A percentile compares a stretch with the other conserved stretches of the same genome.
These are phyloP conservation scores for Acrossocheilus fasciatus DNA, from an alignment of 2,797 vertebrate species.

Conservation along the genomic window DNA sequence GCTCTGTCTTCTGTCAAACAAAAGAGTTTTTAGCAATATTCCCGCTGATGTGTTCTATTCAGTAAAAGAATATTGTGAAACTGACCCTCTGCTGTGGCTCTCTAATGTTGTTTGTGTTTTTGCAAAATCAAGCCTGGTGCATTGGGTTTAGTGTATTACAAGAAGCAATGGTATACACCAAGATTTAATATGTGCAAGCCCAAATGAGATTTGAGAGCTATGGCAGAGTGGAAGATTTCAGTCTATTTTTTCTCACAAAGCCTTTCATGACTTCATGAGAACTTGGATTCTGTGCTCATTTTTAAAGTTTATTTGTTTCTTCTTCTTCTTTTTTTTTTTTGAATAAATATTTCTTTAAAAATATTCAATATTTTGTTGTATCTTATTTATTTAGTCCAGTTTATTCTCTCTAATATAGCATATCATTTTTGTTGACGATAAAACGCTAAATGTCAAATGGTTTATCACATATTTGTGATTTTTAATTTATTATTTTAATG, in stretches of 20 bases:
- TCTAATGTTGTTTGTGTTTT: neutral
- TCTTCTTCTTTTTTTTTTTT: neutral
- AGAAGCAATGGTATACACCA: neutral
- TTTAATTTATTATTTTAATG: neutral
- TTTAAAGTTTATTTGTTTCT: neutral
- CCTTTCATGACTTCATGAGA: neutral
- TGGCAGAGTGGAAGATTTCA: neutral
- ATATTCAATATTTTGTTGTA: neutral
- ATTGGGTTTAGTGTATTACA: neutral
- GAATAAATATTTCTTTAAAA: too few relatives aligned
- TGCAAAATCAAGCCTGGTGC: neutral
- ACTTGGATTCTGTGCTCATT: neutral
- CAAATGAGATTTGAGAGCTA: neutral
- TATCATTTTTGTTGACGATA: neutral
- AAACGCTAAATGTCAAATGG: neutral
- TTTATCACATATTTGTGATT: neutral
- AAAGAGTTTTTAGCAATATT: neutral
- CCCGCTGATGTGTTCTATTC: neutral
- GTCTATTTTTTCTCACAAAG: neutral
- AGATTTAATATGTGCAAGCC: neutral
- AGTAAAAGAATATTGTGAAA: neutral
- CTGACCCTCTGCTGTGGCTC: neutral
- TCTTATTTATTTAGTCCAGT: neutral
- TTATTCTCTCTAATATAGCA: neutral
- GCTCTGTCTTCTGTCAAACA: neutral